Percentiles rank a stretch among this genome's conserved stretches.
These are phyloP conservation scores for Amphiprion clarkii DNA, from an alignment of 2,797 vertebrate genomes.

Conservation along the genomic window DNA sequence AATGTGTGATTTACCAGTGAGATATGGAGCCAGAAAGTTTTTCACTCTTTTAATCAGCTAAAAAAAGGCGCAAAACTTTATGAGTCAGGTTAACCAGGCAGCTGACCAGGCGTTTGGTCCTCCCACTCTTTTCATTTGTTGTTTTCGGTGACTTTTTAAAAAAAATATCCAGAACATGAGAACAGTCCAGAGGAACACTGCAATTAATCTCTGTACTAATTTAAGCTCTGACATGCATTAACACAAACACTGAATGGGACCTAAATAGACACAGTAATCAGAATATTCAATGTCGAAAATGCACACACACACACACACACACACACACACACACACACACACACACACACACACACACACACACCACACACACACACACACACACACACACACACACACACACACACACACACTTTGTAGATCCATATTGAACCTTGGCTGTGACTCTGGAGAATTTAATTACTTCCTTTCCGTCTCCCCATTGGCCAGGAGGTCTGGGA, in stretches of 20 bases:
- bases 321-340: conserved; percentile 29
- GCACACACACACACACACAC: conserved; percentile 20
- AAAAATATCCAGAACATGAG: conserved; percentile 1
- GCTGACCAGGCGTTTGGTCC: background rate
- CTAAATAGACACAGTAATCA: conserved; percentile 38
- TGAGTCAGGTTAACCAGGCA: too few relatives aligned
- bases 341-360: conserved; percentile 21
- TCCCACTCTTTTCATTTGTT: conserved; percentile 15
- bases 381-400: conserved; percentile 23
- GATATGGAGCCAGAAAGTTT: too few relatives aligned
- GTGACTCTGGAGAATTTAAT: conserved; percentile 72
- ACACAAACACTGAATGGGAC: conserved; percentile 32
- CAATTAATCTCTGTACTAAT: conserved; percentile 45
- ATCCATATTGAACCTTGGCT: conserved; percentile 58
- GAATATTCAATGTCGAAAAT: conserved; percentile 29
- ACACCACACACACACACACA: too few relatives aligned
- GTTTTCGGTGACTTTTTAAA: conserved; percentile 16
- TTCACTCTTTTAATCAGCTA: background rate
- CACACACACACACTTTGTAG: conserved; percentile 24
- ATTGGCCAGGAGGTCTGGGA: conserved; percentile 74
- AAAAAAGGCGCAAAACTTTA: background rate
- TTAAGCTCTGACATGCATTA: conserved; percentile 33
- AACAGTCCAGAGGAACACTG: conserved; percentile 25
- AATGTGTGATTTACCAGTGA: background rate
- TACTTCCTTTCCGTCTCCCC: conserved; percentile 66